These are phyloP conservation scores for Deroplatys truncata DNA, from an alignment of 2,888 invertebrate genomes.

Conservation along the genomic window DNA sequence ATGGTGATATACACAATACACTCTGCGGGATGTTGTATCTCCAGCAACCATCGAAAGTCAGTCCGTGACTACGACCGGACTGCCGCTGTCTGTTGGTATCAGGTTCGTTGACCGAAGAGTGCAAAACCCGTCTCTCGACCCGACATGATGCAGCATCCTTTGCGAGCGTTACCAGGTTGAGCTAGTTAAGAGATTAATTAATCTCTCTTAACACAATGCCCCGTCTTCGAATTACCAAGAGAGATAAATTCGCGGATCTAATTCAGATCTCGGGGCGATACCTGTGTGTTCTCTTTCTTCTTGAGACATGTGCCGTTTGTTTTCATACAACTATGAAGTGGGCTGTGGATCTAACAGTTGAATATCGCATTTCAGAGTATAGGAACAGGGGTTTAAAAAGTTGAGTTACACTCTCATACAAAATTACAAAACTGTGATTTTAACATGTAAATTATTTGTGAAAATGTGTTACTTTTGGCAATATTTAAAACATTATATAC, in stretches of 20 bases:
- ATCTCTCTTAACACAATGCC: background rate
- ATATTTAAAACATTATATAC: no score
- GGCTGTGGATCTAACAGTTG: no score
- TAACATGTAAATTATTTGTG: no score
- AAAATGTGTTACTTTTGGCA: no score
- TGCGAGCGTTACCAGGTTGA: background rate
- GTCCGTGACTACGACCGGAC: background rate
- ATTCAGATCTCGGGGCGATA: background rate
- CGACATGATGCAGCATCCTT: background rate
- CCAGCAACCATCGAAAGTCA: background rate
- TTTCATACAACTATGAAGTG: background rate
- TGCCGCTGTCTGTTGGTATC: background rate
- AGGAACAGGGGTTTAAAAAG: no score
- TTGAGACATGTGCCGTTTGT: background rate
- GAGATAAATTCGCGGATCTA: background rate
- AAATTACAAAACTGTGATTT: no score
- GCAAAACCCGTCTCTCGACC: background rate
- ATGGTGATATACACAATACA: background rate
- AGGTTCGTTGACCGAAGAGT: background rate
- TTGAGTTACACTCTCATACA: no score
- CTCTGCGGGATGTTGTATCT: background rate
- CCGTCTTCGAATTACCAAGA: background rate
- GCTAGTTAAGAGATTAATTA: background rate
- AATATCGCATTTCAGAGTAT: no score
- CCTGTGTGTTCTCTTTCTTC: background rate